Base-by-base conservation (phyloP, 92 coral and sea anemone genomes). In the Virgularia gustaviana region DNA sequence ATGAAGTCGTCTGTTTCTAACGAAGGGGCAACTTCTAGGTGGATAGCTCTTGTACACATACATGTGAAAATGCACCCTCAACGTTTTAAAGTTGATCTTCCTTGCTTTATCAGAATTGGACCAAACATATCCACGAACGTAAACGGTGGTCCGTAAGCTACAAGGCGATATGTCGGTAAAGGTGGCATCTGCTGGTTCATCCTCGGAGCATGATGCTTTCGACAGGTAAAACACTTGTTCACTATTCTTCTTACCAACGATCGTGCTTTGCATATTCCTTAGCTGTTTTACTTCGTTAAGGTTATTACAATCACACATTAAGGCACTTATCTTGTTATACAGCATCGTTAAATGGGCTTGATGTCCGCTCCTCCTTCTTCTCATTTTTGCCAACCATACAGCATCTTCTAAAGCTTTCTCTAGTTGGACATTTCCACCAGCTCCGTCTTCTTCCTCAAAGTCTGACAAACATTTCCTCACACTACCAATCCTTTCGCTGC, bases 81-180 rank as follows among this genome's bases (percentile, higher is more conserved):
- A 24, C 76, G 32, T 66, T 75, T 81, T 31, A 63, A 53, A 9
- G 45, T 43, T 25, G 67, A 33, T n/a, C 78, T 73, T 7, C 87
- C 87, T 68, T 78, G 78, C 34, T 70, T 82, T 2, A 82, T 43
- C 31, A 37, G 57, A 41, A 74, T 63, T 2, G 85, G 85, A 16
- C 81, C 81, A 37, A 68, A 76, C n/a, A 76, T n/a, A 37, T 82
- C 82, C 60, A 57, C 30, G 61, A 57, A 74, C 24, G 79, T 6
- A 39, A 59, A 74, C 0, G 79, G 71, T 6, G 71, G 72, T n/a
- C 49, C 34, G 18, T 63, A 64, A 23, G 79, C 34, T 25, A 45
- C 36, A 16, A 60, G 20, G 6, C 7, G 6, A 25, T 15, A 5
- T 15, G 6, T 4, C 18, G 55, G 6, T 47, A 15, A n/a, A n/a